Percentiles rank a stretch among this genome's conserved stretches.
These are phyloP conservation scores for Drosophila rhopaloa DNA, from an alignment of 1,140 invertebrate genomes.

Conservation along the genomic window DNA sequence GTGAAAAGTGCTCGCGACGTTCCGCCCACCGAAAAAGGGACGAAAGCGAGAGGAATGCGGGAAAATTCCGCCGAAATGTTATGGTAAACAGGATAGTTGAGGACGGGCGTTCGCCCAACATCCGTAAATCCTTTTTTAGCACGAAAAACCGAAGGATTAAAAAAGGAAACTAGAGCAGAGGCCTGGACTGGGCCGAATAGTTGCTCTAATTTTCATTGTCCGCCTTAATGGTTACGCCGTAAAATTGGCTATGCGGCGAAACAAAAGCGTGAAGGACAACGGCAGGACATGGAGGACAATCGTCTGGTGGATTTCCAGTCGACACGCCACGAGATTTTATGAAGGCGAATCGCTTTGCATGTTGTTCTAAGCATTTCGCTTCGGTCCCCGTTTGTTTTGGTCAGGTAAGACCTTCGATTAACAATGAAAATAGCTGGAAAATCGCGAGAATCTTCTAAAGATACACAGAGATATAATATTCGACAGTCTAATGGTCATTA, in stretches of 20 bases:
- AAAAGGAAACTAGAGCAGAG: constrained; percentile 78
- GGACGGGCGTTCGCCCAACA: constrained; percentile 33
- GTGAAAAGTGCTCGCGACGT: constrained; percentile 29
- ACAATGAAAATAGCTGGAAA: constrained; percentile 78
- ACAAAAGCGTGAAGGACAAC: constrained; percentile 74
- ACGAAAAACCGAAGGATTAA: constrained; percentile 80
- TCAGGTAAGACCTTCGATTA: constrained; percentile 62
- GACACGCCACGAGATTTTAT: constrained; percentile 44
- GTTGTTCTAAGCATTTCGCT: constrained; percentile 13
- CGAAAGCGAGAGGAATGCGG: constrained; percentile 2
- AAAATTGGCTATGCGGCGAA: constrained; percentile 64
- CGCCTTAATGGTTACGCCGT: constrained; percentile 66
- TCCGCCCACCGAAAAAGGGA: constrained; percentile 29
- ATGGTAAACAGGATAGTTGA: constrained; percentile 52
- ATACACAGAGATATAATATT: constrained; percentile 4
- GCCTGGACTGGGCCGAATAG: constrained; percentile 45
- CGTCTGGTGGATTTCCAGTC: constrained; percentile 30
- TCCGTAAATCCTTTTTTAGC: constrained; percentile 81
- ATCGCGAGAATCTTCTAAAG: constrained; percentile 70
- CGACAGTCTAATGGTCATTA: constrained; percentile 39
- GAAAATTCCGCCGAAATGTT: constrained; percentile 59
- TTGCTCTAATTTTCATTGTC: constrained; percentile 81
- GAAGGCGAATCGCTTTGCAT: constrained; percentile 34
- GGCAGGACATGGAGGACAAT: constrained; percentile 48
- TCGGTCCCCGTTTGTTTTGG: constrained; percentile 31